Percentiles rank a stretch among this genome's conserved stretches.
These are phyloP conservation scores for Antechinus flavipes DNA, from an alignment of 2,113 vertebrate species.

Conservation along the genomic window DNA sequence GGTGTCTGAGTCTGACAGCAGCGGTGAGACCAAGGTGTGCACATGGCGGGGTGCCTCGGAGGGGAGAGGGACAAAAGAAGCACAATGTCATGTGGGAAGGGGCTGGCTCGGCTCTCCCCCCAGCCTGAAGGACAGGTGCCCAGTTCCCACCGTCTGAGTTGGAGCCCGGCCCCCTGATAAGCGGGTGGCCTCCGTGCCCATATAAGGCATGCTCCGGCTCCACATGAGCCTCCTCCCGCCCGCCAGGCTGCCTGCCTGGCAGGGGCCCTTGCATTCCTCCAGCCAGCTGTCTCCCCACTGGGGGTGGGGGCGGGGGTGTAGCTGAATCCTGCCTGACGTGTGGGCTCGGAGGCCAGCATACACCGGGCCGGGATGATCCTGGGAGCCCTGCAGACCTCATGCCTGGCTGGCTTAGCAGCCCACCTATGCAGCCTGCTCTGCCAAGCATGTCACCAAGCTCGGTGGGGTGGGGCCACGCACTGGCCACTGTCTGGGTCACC, in stretches of 20 bases:
- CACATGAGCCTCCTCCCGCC: constrained; percentile 90
- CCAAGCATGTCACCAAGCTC: constrained; percentile 41
- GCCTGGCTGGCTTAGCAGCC: background rate
- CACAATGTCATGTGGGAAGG: constrained; percentile 8
- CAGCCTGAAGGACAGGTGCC: constrained; percentile 73
- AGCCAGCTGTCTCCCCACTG: constrained; percentile 76
- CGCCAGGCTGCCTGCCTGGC: constrained; percentile 71
- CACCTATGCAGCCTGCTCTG: constrained; percentile 49
- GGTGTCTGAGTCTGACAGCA: constrained; percentile 98
- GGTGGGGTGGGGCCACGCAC: constrained; percentile 36
- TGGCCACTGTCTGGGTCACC: constrained; percentile 43
- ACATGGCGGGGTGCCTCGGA: constrained; percentile 32
- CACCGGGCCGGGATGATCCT: constrained; percentile 26
- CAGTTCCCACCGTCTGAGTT: constrained; percentile 65
- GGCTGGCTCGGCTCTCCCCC: constrained; percentile 11
- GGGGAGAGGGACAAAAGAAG: constrained; percentile 14
- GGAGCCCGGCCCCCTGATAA: constrained; percentile 94
- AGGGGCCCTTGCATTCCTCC: constrained; percentile 76
- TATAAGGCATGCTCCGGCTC: constrained; percentile 99
- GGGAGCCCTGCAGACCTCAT: constrained; percentile 30
- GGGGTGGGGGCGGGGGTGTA: constrained; percentile 68
- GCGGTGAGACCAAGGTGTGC: constrained; percentile 96
- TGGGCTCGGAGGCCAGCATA: constrained; percentile 50
- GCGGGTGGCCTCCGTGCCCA: constrained; percentile 96
- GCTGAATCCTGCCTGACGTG: constrained; percentile 60